phyloP scores from a whole-genome alignment of 2,888 invertebrate genomes.

The Tipula helvola region DNA sequence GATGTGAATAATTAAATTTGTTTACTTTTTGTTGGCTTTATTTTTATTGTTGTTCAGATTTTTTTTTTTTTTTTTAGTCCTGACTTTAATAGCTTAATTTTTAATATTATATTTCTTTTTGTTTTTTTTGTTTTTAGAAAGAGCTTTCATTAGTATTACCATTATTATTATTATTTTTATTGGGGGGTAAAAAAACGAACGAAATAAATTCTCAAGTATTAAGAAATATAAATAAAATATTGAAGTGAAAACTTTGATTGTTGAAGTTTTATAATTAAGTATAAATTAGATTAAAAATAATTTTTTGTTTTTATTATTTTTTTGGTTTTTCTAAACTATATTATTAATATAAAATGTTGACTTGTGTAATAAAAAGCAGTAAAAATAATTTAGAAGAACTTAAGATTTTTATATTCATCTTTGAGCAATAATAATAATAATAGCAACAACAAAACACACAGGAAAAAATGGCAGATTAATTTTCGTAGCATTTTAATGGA shows the following conservation, averaged over 20 bases:
- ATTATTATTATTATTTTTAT: background rate
- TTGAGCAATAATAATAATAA: background rate
- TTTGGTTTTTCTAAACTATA: background rate
- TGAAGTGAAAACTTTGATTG: conserved; percentile 4
- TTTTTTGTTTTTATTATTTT: background rate
- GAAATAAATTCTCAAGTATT: background rate
- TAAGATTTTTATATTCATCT: background rate
- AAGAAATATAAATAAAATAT: background rate
- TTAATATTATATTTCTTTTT: no score
- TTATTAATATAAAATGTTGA: background rate
- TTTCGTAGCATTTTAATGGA: background rate
- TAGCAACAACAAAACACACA: background rate
- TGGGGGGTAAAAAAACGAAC: background rate
- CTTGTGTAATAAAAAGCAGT: background rate
- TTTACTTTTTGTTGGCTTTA: background rate
- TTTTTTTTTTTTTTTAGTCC: background rate
- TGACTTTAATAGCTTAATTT: background rate
- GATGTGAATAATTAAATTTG: conserved; percentile 4
- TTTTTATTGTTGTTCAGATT: background rate
- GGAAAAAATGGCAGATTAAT: background rate
- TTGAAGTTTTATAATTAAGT: background rate
- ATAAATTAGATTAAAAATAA: background rate
- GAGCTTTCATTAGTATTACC: background rate
- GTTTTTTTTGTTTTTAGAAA: background rate
- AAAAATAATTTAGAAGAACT: background rate